Conservation (phyloP, 2,888 invertebrate genomes). For the Hemicrepidius hirtus region DNA sequence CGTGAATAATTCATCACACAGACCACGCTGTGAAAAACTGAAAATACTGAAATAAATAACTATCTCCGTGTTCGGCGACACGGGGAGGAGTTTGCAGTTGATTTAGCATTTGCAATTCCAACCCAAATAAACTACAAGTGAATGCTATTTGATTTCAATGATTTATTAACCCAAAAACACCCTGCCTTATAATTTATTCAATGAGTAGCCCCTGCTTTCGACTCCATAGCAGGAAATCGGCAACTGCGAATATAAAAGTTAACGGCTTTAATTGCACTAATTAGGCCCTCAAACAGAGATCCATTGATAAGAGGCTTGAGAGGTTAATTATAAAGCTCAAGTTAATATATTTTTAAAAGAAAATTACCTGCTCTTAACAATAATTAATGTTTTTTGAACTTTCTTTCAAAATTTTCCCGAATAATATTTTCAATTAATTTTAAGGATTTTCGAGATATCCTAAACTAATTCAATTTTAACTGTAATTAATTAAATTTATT, state of each 20-base stretch:
- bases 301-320: conserved; percentile 15
- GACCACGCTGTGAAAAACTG: conserved; percentile 40
- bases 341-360: conserved; percentile 1
- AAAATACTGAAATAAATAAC: conserved; percentile 48
- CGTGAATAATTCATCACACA: conserved; percentile 44
- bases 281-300: conserved; percentile 12
- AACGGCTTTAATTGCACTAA: conserved; percentile 27
- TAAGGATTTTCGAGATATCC: too few species aligned
- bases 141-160: conserved; percentile 52
- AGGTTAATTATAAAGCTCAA: conserved; percentile 20
- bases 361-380: background rate
- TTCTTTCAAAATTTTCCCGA: too few species aligned
- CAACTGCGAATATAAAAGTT: conserved; percentile 34
- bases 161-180: conserved; percentile 50
- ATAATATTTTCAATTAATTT: too few species aligned
- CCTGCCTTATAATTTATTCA: conserved; percentile 47
- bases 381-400: too few species aligned
- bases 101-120: conserved; percentile 52
- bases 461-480: too few species aligned
- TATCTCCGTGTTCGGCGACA: conserved; percentile 41
- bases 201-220: conserved; percentile 33
- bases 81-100: conserved; percentile 44
- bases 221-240: conserved; percentile 32
- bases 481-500: too few species aligned
- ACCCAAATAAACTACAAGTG: conserved; percentile 52